phyloP scores from a whole-genome alignment of 2,113 vertebrate species.

The Promerops cafer region DNA sequence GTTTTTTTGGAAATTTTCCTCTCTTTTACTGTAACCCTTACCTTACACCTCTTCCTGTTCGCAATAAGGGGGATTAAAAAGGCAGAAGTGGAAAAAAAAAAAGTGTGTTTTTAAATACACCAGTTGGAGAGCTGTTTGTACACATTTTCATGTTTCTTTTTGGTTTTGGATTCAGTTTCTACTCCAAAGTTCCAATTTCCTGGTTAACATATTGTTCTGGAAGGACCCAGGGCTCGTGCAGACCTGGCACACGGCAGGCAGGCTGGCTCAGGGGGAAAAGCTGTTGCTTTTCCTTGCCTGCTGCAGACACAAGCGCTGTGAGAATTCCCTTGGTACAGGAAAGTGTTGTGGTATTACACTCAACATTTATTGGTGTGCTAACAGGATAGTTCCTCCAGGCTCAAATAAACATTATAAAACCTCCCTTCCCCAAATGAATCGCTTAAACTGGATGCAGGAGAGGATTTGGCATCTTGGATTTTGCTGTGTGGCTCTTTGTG shows the following conservation, averaged over 20 bases:
- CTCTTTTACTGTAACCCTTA: neutral
- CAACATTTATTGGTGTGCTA: neutral
- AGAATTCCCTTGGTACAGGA: neutral
- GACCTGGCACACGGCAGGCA: neutral
- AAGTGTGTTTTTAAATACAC: neutral
- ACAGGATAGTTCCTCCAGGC: neutral
- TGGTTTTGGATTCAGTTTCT: neutral
- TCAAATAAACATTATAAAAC: neutral
- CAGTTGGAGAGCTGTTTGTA: neutral
- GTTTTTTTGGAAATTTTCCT: neutral
- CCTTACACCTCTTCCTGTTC: neutral
- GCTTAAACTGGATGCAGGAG: neutral
- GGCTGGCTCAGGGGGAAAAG: neutral
- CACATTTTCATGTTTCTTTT: neutral
- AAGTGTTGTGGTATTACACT: neutral
- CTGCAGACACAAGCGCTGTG: fast-evolving
- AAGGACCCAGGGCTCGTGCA: neutral
- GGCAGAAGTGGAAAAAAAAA: neutral
- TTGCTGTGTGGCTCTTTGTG: neutral
- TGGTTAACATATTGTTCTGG: neutral
- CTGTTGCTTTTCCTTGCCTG: neutral
- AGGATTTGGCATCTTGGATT: neutral
- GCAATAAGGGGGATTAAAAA: neutral
- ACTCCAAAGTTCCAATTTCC: neutral
- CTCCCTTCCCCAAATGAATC: neutral